These are phyloP conservation scores for Xanthia togata DNA, from an alignment of 2,888 invertebrate genomes.

Conservation along the genomic window DNA sequence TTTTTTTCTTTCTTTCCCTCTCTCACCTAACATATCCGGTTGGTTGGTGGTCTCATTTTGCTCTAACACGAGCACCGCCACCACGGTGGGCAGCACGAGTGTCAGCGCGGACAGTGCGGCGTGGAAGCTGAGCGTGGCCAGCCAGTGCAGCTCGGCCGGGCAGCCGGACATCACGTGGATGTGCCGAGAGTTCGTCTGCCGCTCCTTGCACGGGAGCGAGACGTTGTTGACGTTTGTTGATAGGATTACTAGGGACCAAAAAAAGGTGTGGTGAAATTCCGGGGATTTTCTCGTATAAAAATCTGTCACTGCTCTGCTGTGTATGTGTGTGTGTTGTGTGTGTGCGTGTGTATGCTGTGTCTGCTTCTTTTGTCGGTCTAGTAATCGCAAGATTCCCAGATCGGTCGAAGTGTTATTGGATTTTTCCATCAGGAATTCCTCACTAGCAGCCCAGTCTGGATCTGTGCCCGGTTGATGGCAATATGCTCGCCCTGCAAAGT, in stretches of 20 bases:
- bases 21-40: constrained; percentile 73
- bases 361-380: too few relatives aligned
- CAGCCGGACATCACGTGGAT: constrained; percentile 93
- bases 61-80: constrained; percentile 69
- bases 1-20: too few relatives aligned
- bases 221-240: constrained; percentile 89
- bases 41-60: constrained; percentile 71
- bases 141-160: constrained; percentile 91
- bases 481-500: not conserved
- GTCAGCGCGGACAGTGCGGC: constrained; percentile 72
- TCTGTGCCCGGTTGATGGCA: too few relatives aligned
- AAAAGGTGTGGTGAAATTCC: not conserved
- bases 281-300: not conserved
- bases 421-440: too few relatives aligned
- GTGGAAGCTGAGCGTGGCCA: constrained; percentile 91
- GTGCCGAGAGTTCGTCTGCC: constrained; percentile 91
- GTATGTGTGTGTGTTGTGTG: not conserved
- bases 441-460: too few relatives aligned
- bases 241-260: constrained; percentile 73
- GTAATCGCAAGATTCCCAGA: too few relatives aligned
- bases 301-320: too few relatives aligned
- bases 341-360: not conserved
- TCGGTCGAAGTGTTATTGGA: too few relatives aligned
- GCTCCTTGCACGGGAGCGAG: constrained; percentile 92
- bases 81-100: constrained; percentile 68